phyloP scores from a whole-genome alignment of 2,888 invertebrate genomes.

The Yponomeuta malinellus region DNA sequence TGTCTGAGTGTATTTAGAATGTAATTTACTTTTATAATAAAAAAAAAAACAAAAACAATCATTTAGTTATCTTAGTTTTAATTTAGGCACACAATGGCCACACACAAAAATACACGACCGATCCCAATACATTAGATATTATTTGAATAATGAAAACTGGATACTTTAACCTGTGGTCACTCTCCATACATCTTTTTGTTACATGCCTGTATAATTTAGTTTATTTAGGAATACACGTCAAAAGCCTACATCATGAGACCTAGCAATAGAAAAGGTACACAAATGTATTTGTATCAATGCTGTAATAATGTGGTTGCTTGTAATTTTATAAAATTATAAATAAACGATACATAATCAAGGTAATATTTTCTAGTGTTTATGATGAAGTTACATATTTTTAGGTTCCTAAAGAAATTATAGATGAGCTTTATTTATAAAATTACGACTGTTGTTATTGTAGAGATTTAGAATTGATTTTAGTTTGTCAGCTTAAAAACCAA shows the following conservation, averaged over 20 bases:
- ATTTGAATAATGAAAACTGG: neutral
- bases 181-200: neutral
- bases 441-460: too few species aligned
- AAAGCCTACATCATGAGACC: neutral
- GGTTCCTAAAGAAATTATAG: neutral
- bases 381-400: too few species aligned
- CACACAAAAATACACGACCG: neutral
- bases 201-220: neutral
- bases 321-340: constrained; percentile 69
- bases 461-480: too few species aligned
- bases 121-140: neutral
- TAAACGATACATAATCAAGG: constrained; percentile 31
- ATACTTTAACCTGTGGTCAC: neutral
- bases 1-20: neutral
- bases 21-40: neutral
- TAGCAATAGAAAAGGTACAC: constrained; percentile 10
- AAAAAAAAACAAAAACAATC: neutral
- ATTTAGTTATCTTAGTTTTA: neutral
- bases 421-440: neutral
- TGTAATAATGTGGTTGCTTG: constrained; percentile 70
- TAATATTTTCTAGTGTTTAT: neutral
- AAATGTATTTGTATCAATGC: constrained; percentile 31
- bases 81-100: neutral
- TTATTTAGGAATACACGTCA: neutral
- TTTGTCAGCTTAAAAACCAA: too few species aligned